phyloP scores from a whole-genome alignment of 1,140 invertebrate genomes.

The Hyposmocoma kahamanoa region DNA sequence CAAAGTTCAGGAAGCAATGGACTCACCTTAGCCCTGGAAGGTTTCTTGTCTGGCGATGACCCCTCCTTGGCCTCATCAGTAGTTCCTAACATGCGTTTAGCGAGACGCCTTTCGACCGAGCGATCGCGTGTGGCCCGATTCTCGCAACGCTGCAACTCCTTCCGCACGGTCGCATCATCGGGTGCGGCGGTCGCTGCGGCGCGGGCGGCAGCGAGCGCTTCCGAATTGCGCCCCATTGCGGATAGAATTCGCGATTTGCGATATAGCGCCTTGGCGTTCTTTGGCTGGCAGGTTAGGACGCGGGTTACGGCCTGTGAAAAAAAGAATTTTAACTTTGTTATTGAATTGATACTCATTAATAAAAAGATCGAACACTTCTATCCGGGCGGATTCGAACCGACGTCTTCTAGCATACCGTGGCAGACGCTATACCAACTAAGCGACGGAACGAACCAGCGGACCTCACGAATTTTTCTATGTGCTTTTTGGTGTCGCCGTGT shows the following conservation, averaged over 20 bases:
- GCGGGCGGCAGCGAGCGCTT: conserved; percentile 44
- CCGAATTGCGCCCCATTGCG: conserved; percentile 45
- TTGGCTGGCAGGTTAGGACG: conserved; percentile 87
- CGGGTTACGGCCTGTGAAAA: conserved; percentile 79
- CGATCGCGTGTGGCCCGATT: conserved; percentile 35
- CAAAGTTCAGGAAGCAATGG: no score
- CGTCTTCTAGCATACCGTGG: no score
- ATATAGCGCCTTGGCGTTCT: conserved; percentile 92
- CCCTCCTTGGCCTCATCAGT: conserved; percentile 7
- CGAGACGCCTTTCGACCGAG: conserved; percentile 37
- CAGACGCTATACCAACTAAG: no score
- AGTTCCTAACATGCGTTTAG: conserved; percentile 50
- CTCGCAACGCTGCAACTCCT: conserved; percentile 44
- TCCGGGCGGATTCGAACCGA: no score
- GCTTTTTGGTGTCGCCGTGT: no score
- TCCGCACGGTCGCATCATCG: conserved; percentile 30
- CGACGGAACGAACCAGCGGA: no score
- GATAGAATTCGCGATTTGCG: conserved; percentile 80
- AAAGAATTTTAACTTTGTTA: no score
- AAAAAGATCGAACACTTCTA: no score
- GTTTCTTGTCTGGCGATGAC: conserved; percentile 37
- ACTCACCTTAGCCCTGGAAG: conserved; percentile 43
- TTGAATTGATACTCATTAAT: no score
- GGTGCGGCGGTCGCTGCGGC: conserved; percentile 46
- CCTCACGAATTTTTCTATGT: no score